Conservation (phyloP, 2,797 vertebrate genomes). For the Salarias fasciatus region DNA sequence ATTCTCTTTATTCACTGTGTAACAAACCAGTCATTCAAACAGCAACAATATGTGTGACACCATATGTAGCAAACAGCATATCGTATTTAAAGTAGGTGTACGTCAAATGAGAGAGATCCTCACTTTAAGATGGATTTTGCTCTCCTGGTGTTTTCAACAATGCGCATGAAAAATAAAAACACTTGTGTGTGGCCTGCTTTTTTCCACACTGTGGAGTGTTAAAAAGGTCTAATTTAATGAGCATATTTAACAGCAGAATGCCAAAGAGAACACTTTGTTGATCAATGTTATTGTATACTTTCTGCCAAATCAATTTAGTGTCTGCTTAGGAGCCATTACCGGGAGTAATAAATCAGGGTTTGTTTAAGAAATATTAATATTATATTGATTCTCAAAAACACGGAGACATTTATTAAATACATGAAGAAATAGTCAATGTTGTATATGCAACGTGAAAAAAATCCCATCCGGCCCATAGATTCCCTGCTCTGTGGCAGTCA, state of each 20-base stretch:
- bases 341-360: conserved; percentile 79
- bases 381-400: conserved; percentile 71
- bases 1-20: conserved; percentile 23
- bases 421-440: conserved; percentile 60
- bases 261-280: conserved; percentile 66
- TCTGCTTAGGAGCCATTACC: conserved; percentile 82
- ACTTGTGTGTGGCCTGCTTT: conserved; percentile 25
- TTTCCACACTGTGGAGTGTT: conserved; percentile 51
- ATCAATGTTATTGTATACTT: conserved; percentile 83
- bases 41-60: background rate
- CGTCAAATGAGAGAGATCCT: too few species aligned
- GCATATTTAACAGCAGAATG: conserved; percentile 77
- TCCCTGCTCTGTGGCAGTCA: conserved; percentile 34
- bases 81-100: background rate
- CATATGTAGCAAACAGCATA: background rate
- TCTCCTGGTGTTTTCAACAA: conserved; percentile 29
- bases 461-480: conserved; percentile 57
- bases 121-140: background rate
- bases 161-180: conserved; percentile 27
- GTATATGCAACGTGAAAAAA: conserved; percentile 63
- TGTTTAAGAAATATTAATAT: conserved; percentile 77
- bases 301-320: conserved; percentile 81
- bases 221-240: conserved; percentile 83
- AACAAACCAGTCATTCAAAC: conserved; percentile 21
- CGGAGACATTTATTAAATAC: conserved; percentile 78